Evolutionary conservation across 1,140 invertebrate genomes (phyloP).

Genomic region (Penaeus chinensis): DNA sequence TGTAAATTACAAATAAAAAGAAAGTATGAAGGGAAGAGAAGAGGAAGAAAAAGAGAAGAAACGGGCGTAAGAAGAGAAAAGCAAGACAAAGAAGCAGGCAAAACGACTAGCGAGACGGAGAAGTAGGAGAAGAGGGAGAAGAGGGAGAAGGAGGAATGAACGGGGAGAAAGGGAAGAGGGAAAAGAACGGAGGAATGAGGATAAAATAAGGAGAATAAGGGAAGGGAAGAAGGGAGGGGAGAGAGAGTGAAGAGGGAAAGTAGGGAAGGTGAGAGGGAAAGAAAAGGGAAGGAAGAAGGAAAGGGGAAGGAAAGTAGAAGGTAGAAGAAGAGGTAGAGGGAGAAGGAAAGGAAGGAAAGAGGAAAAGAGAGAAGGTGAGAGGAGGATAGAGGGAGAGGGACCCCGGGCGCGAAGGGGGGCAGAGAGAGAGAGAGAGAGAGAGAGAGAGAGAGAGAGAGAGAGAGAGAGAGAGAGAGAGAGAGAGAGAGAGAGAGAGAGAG

Average conservation of each 20-base stretch:
- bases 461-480: neutral
- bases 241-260: slow-evolving; percentile 9
- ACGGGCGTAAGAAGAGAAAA: too few relatives aligned
- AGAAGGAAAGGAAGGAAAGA: neutral
- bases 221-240: neutral
- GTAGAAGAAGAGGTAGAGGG: slow-evolving; percentile 4
- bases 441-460: neutral
- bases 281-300: neutral
- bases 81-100: too few relatives aligned
- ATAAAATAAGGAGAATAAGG: neutral
- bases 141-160: too few relatives aligned
- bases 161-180: too few relatives aligned
- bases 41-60: too few relatives aligned
- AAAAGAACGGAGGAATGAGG: too few relatives aligned
- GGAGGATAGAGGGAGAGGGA: neutral
- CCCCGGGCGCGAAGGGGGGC: neutral
- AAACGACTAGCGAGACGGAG: too few relatives aligned
- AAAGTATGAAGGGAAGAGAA: too few relatives aligned
- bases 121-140: too few relatives aligned
- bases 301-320: neutral
- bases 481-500: too few relatives aligned
- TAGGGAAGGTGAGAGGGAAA: neutral
- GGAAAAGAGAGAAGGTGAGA: neutral
- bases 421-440: slow-evolving; percentile 12
- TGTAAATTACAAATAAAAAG: too few relatives aligned